These are phyloP conservation scores for Papilio demoleus DNA, from an alignment of 2,888 invertebrate genomes.

Conservation along the genomic window DNA sequence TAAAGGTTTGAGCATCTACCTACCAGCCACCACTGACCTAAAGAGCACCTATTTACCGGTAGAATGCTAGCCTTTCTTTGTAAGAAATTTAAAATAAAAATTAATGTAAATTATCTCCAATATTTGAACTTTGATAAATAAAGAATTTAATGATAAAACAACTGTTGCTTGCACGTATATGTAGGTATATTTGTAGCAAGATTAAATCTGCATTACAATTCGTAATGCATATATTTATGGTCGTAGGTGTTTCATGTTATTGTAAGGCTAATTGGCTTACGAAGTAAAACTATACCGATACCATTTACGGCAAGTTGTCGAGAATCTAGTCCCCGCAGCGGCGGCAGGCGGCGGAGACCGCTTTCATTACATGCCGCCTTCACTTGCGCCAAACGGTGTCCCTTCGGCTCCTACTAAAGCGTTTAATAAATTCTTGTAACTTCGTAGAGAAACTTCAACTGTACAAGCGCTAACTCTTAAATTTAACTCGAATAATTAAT, in stretches of 20 bases:
- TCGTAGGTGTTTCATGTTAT: slow-evolving; percentile 58
- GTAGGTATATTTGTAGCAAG: not conserved
- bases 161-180: not conserved
- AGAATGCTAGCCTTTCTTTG: no score
- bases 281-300: slow-evolving; percentile 57
- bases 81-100: no score
- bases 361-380: slow-evolving; percentile 58
- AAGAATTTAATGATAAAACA: not conserved
- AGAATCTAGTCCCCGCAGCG: slow-evolving; percentile 63
- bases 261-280: slow-evolving; percentile 65
- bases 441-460: slow-evolving; percentile 1
- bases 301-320: slow-evolving; percentile 68
- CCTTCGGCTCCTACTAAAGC: slow-evolving; percentile 42
- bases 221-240: slow-evolving; percentile 43
- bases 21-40: no score
- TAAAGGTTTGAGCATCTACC: no score
- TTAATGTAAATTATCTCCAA: no score
- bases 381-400: slow-evolving; percentile 52
- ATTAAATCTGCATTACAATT: slow-evolving; percentile 14
- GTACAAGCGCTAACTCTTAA: not conserved
- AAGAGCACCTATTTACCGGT: no score
- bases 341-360: slow-evolving; percentile 49
- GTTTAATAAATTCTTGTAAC: slow-evolving; percentile 26
- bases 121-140: not conserved
- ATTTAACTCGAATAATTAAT: not conserved